Base-by-base conservation (phyloP, 64 coral and sea anemone species). In the Montipora cactus region DNA sequence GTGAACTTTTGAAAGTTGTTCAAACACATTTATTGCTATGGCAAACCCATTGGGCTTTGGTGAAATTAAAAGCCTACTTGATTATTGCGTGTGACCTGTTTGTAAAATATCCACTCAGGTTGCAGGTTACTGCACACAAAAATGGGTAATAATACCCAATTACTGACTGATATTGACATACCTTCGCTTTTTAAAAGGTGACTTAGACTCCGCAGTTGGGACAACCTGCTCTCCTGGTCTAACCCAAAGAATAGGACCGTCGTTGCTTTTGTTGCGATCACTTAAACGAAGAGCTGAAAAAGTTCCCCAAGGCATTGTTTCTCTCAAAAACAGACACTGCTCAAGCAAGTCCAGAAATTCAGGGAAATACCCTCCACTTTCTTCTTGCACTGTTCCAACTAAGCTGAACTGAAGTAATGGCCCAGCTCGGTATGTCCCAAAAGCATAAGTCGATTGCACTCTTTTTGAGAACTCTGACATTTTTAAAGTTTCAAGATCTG, bases 201-300 rank as follows among this genome's bases (percentile, higher is more conserved):
- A 94, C 45, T 85, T 89, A 37, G 81, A 91, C 14, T 99, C 98
- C 9, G 98, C 92, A 75, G 98, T 96, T 5, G 98, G 98, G 59
- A 99, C 87, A 59, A 94, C 87, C 59, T 99, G 98, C 37, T 99
- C 98, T 12, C 98, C 98, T 57, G 98, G 98, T 19, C 98, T 85
- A 20, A 99, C 98, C 98, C 98, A 99, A 16, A 99, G 28, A 78
- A 99, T 99, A 18, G 98, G 98, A 20, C 98, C 98, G 93, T 99
- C 98, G 85, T 99, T 99, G 91, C 98, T 99, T 22, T 90, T 87
- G 59, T 84, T 83, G 23, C 92, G 84, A 16, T 99, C 87, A 77
- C 79, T 90, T 70, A 99, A 67, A 50, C 92, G 91, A 76, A 99
- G 90, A 47, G 89, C 78, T 37, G 98, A 99, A 14, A 94, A 90